Evolutionary conservation across 2,113 vertebrate species (phyloP).

Genomic region (Amphiprion percula): DNA sequence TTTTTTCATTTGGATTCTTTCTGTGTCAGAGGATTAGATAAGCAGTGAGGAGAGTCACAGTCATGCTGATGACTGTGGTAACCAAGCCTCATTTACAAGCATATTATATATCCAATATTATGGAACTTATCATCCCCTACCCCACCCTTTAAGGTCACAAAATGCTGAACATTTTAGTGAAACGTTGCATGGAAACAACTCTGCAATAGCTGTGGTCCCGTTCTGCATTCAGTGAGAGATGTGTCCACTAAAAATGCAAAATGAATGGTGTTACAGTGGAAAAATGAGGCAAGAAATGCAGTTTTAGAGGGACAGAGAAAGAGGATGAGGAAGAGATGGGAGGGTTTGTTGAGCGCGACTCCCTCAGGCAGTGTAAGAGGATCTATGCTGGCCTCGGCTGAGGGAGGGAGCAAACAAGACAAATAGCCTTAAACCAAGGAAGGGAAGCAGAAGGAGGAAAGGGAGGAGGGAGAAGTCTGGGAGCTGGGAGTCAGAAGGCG

Average conservation of each 20-base stretch:
- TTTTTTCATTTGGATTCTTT: neutral
- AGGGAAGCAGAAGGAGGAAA: constrained; percentile 39
- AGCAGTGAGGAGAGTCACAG: constrained; percentile 7
- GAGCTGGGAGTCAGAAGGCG: constrained; percentile 41
- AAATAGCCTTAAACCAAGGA: constrained; percentile 49
- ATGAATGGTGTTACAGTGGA: constrained; percentile 1
- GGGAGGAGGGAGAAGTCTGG: constrained; percentile 49
- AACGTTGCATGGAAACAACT: constrained; percentile 16
- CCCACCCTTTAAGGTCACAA: neutral
- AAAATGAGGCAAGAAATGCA: no score
- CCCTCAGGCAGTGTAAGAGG: constrained; percentile 57
- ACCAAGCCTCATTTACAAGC: neutral
- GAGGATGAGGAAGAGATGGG: constrained; percentile 19
- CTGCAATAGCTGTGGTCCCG: constrained; percentile 20
- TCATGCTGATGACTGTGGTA: neutral
- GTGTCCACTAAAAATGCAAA: neutral
- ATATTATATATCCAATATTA: no score
- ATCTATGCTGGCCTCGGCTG: constrained; percentile 46
- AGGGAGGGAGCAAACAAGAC: constrained; percentile 62
- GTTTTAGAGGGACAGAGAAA: constrained; percentile 5
- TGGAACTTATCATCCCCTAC: neutral
- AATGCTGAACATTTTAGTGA: constrained; percentile 22
- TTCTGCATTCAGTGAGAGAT: neutral
- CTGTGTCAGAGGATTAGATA: neutral
- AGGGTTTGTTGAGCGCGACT: constrained; percentile 39